Conservation (phyloP, 2,113 vertebrate genomes). For the Nasalis larvatus region DNA sequence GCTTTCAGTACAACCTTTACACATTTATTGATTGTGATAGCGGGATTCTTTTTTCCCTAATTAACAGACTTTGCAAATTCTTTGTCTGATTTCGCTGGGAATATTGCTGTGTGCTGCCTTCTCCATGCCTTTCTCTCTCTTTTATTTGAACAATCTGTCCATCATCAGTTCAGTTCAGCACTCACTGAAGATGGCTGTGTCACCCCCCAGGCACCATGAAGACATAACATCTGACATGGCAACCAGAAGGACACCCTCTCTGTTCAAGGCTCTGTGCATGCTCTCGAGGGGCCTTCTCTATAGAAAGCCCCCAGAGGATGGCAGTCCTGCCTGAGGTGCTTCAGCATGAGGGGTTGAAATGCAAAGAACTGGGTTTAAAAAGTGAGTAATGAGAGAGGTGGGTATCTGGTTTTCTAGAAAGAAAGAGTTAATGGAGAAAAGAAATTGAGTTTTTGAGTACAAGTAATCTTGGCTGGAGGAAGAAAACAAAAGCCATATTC, state of each 20-base stretch:
- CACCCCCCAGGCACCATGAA: neutral
- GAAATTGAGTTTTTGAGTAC: neutral
- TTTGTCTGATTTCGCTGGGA: neutral
- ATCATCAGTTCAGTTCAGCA: fast-evolving
- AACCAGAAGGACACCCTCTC: too few relatives aligned
- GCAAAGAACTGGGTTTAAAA: neutral
- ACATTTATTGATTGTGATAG: neutral
- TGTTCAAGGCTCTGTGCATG: fast-evolving
- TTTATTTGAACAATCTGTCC: neutral
- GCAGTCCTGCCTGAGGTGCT: too few relatives aligned
- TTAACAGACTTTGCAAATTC: neutral
- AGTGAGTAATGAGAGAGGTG: neutral
- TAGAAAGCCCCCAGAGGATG: neutral
- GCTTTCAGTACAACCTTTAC: neutral
- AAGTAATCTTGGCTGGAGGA: neutral
- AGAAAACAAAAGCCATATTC: neutral
- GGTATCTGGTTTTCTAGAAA: too few relatives aligned
- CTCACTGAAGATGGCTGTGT: fast-evolving
- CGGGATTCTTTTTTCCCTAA: fast-evolving
- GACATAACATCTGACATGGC: fast-evolving
- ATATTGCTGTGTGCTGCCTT: fast-evolving
- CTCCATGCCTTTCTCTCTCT: neutral
- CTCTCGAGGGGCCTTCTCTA: neutral
- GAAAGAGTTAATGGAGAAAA: neutral
- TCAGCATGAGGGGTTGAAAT: neutral